Evolutionary conservation across 37 sponge, comb jelly and placozoan species (phyloP).

Genomic region (Spongilla lacustris): DNA sequence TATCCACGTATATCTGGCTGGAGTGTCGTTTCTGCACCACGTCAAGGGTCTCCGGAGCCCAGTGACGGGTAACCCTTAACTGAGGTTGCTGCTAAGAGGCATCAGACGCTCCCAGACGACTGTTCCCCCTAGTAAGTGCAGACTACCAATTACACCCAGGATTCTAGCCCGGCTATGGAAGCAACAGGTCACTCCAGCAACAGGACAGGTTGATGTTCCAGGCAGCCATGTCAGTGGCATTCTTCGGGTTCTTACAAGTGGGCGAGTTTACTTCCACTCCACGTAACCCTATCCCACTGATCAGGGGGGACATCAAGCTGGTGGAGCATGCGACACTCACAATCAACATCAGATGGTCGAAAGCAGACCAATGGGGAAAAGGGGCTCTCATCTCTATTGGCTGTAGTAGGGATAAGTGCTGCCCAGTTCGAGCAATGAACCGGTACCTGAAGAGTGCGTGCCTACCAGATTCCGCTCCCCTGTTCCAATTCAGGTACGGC

Average conservation of each 20-base stretch:
- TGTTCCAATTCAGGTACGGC: background rate
- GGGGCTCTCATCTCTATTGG: slow-evolving; percentile 12
- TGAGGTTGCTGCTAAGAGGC: slow-evolving; percentile 14
- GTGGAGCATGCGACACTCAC: background rate
- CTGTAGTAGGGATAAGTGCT: background rate
- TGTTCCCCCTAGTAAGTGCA: too few relatives aligned
- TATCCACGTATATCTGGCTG: slow-evolving; percentile 35
- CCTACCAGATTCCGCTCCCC: background rate
- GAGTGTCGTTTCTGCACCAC: background rate
- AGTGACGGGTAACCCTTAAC: background rate
- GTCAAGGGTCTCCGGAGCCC: slow-evolving; percentile 13
- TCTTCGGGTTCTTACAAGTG: too few relatives aligned
- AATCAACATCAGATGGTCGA: background rate
- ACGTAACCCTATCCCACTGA: too few relatives aligned
- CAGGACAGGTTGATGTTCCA: too few relatives aligned
- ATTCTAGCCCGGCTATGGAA: too few relatives aligned
- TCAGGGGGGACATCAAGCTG: too few relatives aligned
- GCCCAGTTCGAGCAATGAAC: background rate
- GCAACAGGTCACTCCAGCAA: too few relatives aligned
- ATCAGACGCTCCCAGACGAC: slow-evolving; percentile 5
- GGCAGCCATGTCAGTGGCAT: too few relatives aligned
- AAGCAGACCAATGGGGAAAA: background rate
- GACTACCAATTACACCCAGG: too few relatives aligned
- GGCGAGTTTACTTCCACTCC: too few relatives aligned
- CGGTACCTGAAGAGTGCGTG: background rate